Evolutionary conservation across 1,140 invertebrate species (phyloP), one percentile per base, ranked within the genome.

Genomic region (Scaptomyza pallida): DNA sequence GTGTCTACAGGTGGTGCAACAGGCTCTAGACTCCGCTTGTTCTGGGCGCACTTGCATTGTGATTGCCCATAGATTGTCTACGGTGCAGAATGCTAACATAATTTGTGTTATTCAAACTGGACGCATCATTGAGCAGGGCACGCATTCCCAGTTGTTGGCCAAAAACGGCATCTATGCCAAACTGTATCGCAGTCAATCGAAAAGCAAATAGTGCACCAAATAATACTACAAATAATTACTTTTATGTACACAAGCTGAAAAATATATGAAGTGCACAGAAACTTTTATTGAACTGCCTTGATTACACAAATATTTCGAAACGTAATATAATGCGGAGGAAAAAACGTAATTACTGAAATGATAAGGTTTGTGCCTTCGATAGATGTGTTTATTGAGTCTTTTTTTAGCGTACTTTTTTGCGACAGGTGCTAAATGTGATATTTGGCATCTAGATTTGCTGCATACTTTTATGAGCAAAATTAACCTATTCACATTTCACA

Each of bases 51-150:
- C 95, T 0, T 95, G 94, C 48, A 93, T 96, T 6, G 94, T 95
- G 8, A 95, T 96, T 41, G 95, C 95, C 0, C 95, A 96, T 85
- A 90, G 93, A 3, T 92, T 97, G 3, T 93, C 95, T 5, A 96
- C 96, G 0, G 94, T 97, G 23, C 92, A 95, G 72, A 94, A 94
- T 85, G 94, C 94, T 1, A 94, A 96, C 90, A 90, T 93, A 47
- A 98, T 97, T 75, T 95, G 94, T 77, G 96, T 97, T 1, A 93
- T 98, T 4, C 94, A 96, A 71, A 94, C 94, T 79, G 96, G 96
- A 3, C 90, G 91, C 16, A 94, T 98, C 47, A 94, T 94, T 10
- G 97, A 98, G 92, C 93, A 94, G 90, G 97, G 97, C 19, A 96
- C 94, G 3, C 97, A 98, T 91, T 92, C 94, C 0, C 94, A 98